phyloP scores from a whole-genome alignment of 37 sponge, comb jelly and placozoan genomes.

The Theonella swinhoei region DNA sequence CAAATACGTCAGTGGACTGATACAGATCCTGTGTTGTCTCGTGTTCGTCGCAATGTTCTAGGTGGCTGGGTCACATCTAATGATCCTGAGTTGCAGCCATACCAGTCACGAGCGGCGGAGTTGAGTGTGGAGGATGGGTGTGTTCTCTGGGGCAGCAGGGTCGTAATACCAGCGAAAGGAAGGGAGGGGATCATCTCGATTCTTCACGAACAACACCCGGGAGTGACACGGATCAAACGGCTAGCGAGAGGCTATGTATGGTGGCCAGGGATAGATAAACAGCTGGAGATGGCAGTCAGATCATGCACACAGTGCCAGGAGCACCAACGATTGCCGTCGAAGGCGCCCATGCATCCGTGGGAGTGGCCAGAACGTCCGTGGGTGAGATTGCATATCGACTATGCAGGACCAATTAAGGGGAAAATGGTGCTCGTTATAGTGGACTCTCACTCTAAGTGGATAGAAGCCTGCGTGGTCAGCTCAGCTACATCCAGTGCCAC shows the following conservation, averaged over 20 bases:
- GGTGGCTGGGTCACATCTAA: not conserved
- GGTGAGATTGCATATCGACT: constrained; percentile 27
- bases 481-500: constrained; percentile 1
- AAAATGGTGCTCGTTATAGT: constrained; percentile 37
- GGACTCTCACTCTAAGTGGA: constrained; percentile 42
- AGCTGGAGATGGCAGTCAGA: not conserved
- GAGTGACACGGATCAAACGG: constrained; percentile 21
- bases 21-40: constrained; percentile 25
- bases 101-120: constrained; percentile 6
- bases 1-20: constrained; percentile 36
- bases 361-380: constrained; percentile 44
- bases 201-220: constrained; percentile 37
- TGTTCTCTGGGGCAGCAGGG: constrained; percentile 10
- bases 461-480: not conserved
- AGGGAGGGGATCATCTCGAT: not conserved
- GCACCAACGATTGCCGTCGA: constrained; percentile 2
- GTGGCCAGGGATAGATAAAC: constrained; percentile 48
- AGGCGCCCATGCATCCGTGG: constrained; percentile 35
- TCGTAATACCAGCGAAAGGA: constrained; percentile 3
- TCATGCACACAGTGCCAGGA: constrained; percentile 6
- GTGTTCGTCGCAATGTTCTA: not conserved
- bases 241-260: constrained; percentile 38
- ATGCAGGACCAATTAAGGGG: constrained; percentile 32
- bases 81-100: not conserved
- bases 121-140: constrained; percentile 33